Evolutionary conservation across 1,140 invertebrate genomes (phyloP).

Genomic region (Heterodera carotae): DNA sequence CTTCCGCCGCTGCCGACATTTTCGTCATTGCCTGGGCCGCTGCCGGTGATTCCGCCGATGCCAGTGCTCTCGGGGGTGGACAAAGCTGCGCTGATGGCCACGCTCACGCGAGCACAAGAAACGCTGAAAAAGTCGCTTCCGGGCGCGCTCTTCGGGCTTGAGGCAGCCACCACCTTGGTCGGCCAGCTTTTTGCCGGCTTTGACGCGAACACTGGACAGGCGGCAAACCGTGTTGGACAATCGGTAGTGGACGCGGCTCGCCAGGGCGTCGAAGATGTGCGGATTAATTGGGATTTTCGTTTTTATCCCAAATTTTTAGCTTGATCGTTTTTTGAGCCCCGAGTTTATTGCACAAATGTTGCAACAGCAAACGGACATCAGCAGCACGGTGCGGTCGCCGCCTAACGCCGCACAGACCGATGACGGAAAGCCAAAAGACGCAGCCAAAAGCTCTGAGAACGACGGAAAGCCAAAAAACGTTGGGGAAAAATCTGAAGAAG

Average conservation of each 20-base stretch:
- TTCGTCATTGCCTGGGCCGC: too few species aligned
- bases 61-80: too few species aligned
- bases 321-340: background rate
- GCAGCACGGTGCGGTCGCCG: too few species aligned
- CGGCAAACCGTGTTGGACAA: background rate
- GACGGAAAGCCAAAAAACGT: background rate
- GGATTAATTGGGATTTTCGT: background rate
- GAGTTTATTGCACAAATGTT: background rate
- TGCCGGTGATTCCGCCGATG: too few species aligned
- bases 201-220: constrained; percentile 14
- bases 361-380: too few species aligned
- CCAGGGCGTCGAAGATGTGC: background rate
- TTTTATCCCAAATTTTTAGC: too few species aligned
- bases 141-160: constrained; percentile 16
- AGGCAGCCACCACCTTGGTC: constrained; percentile 23
- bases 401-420: too few species aligned
- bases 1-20: too few species aligned
- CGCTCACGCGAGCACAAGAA: background rate
- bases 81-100: background rate
- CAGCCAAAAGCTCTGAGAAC: too few species aligned
- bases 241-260: background rate
- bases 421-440: background rate
- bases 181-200: constrained; percentile 20
- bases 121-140: constrained; percentile 20
- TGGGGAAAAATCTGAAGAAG: too few species aligned